Percentiles rank a stretch among this genome's conserved stretches.
phyloP scores from a whole-genome alignment of 2,888 invertebrate species.

The Thymelicus lineola region DNA sequence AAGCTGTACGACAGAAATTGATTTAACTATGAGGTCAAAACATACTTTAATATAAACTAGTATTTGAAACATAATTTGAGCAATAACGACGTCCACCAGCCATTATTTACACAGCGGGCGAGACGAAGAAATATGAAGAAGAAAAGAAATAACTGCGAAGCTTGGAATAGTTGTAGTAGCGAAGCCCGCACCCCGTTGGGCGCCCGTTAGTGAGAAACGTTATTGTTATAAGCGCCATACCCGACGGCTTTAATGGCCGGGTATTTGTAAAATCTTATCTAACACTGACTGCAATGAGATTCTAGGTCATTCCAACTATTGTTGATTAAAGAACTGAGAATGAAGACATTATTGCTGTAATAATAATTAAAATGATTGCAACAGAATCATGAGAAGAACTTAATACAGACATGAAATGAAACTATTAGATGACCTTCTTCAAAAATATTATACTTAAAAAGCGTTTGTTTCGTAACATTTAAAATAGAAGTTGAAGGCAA shows the following conservation, averaged over 20 bases:
- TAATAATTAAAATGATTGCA: background rate
- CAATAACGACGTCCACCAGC: constrained; percentile 15
- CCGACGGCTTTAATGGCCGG: constrained; percentile 1
- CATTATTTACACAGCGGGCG: constrained; percentile 64
- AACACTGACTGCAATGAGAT: background rate
- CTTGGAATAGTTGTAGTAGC: constrained; percentile 37
- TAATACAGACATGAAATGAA: no score
- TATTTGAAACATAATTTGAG: constrained; percentile 15
- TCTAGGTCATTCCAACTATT: background rate
- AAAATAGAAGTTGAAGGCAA: no score
- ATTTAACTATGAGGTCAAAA: background rate
- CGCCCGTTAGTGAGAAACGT: constrained; percentile 46
- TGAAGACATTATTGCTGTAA: background rate
- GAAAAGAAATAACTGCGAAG: constrained; percentile 1
- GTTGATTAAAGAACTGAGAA: background rate
- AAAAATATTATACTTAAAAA: no score
- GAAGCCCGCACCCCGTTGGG: constrained; percentile 44
- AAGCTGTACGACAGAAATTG: background rate
- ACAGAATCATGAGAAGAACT: background rate
- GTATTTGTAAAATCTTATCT: constrained; percentile 6
- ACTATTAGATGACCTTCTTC: no score
- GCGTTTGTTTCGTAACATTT: no score
- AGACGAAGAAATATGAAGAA: constrained; percentile 44
- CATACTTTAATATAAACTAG: constrained; percentile 2
- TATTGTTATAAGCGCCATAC: constrained; percentile 11